Conservation (phyloP, 2,888 invertebrate genomes). For the Ectropis crepuscularia region DNA sequence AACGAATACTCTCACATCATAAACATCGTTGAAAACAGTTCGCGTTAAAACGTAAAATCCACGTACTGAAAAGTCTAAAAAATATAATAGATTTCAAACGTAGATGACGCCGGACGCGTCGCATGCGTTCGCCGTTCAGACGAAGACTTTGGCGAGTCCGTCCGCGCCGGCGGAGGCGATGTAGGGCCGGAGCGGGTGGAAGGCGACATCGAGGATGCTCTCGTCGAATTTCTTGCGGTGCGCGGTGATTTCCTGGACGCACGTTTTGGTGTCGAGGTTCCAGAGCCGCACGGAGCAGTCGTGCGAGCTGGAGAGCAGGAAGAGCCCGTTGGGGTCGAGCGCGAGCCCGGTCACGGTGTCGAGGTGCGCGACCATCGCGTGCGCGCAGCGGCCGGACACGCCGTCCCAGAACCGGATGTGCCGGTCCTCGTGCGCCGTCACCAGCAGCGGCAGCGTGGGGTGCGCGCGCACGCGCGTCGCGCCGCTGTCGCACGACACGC, state of each 20-base stretch:
- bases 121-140: slow-evolving; percentile 81
- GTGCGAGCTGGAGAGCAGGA: slow-evolving; percentile 98
- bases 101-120: slow-evolving; percentile 76
- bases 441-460: slow-evolving; percentile 97
- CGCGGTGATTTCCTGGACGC: slow-evolving; percentile 99
- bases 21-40: slow-evolving; percentile 79
- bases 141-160: slow-evolving; percentile 99
- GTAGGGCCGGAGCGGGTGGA: slow-evolving; percentile 99
- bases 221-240: slow-evolving; percentile 99
- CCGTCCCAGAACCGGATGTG: slow-evolving; percentile 99
- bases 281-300: slow-evolving; percentile 99
- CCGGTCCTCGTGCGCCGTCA: slow-evolving; percentile 99
- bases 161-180: slow-evolving; percentile 99
- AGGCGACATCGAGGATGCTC: slow-evolving; percentile 99
- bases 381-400: slow-evolving; percentile 95
- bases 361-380: slow-evolving; percentile 99
- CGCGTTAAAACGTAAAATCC: slow-evolving; percentile 81
- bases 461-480: slow-evolving; percentile 95
- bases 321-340: slow-evolving; percentile 99
- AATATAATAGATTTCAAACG: slow-evolving; percentile 84
- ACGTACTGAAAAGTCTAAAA: slow-evolving; percentile 82
- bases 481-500: slow-evolving; percentile 86
- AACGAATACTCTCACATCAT: slow-evolving; percentile 74
- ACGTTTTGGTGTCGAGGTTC: slow-evolving; percentile 99
- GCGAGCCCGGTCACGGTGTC: slow-evolving; percentile 99